These are phyloP conservation scores for Platysteira castanea DNA, from an alignment of 2,113 vertebrate genomes.

Conservation along the genomic window DNA sequence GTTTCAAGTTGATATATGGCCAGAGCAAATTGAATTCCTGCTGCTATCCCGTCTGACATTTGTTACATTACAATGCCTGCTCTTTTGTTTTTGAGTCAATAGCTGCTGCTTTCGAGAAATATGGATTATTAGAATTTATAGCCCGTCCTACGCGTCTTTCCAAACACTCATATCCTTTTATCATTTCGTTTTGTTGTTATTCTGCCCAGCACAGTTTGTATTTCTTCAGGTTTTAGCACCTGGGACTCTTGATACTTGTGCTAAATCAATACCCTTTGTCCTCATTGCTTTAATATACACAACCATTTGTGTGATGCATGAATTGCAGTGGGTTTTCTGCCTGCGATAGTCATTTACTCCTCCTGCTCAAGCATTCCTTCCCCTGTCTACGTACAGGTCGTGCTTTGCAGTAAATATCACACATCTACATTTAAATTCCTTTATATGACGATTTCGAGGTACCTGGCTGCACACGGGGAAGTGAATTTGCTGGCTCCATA, in stretches of 20 bases:
- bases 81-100: slow-evolving; percentile 74
- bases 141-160: slow-evolving; percentile 55
- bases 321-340: slow-evolving; percentile 57
- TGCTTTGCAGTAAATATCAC: slow-evolving; percentile 30
- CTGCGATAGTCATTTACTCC: slow-evolving; percentile 47
- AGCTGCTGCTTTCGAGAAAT: slow-evolving; percentile 71
- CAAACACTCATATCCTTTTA: slow-evolving; percentile 69
- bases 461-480: neutral
- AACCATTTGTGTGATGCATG: slow-evolving; percentile 69
- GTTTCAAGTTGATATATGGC: slow-evolving; percentile 63
- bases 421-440: slow-evolving; percentile 27
- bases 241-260: slow-evolving; percentile 61
- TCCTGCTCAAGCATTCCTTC: slow-evolving; percentile 5
- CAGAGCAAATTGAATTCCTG: slow-evolving; percentile 71
- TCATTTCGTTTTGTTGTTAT: slow-evolving; percentile 68
- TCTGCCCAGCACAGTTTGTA: slow-evolving; percentile 59
- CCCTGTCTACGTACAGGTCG: neutral
- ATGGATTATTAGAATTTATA: slow-evolving; percentile 75
- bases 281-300: slow-evolving; percentile 69
- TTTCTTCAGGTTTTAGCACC: slow-evolving; percentile 67
- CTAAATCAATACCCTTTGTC: slow-evolving; percentile 71
- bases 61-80: slow-evolving; percentile 66
- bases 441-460: neutral
- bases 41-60: slow-evolving; percentile 66
- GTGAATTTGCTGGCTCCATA: neutral